Conservation (phyloP, 2,113 vertebrate species). For the Leucoraja erinaceus region DNA sequence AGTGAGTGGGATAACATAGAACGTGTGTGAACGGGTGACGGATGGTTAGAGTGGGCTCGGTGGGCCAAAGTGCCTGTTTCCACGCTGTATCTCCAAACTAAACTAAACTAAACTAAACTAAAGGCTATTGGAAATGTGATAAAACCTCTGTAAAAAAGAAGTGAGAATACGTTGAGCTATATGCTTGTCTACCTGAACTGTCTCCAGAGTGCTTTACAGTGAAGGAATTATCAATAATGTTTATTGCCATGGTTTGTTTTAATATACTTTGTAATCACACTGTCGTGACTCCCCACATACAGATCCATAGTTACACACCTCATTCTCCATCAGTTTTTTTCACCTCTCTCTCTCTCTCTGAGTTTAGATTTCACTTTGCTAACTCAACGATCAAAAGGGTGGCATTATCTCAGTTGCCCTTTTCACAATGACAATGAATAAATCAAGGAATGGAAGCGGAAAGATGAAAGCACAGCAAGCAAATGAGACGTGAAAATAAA, state of each 20-base stretch:
- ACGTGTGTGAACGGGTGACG: no score
- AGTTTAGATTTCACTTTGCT: neutral
- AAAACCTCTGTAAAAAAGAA: neutral
- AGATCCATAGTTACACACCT: neutral
- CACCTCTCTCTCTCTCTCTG: neutral
- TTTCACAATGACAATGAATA: conserved; percentile 27
- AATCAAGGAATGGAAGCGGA: conserved; percentile 21
- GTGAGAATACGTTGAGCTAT: neutral
- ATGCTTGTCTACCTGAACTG: neutral
- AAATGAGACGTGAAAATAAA: conserved; percentile 32
- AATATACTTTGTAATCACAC: neutral
- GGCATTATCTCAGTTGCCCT: neutral
- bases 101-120: no score
- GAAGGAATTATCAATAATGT: neutral
- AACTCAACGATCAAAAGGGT: neutral
- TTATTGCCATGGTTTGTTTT: neutral
- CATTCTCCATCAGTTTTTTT: neutral
- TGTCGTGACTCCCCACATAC: neutral
- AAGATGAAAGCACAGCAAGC: neutral
- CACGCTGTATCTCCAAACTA: no score
- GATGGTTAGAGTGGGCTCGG: no score
- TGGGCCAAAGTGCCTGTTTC: no score
- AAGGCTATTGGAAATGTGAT: neutral
- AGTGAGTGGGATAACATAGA: no score
- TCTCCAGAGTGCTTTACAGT: neutral